phyloP scores from a whole-genome alignment of 2,113 vertebrate species.

The Danio rerio region DNA sequence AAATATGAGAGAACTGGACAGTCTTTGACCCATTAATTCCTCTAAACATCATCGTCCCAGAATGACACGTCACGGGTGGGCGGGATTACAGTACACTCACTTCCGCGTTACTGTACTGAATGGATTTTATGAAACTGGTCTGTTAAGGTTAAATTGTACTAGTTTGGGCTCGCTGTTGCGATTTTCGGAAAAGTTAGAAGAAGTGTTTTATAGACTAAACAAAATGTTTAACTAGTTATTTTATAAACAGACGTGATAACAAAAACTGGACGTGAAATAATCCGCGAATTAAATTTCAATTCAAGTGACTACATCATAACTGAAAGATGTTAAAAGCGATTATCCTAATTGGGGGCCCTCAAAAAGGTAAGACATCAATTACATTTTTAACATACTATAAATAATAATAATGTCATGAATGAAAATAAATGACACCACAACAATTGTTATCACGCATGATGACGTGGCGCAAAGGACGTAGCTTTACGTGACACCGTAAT shows the following conservation, averaged over 20 bases:
- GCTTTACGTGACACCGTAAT: not conserved
- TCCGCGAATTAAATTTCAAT: not conserved
- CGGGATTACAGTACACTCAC: not conserved
- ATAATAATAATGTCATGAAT: not conserved
- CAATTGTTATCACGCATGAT: constrained; percentile 6
- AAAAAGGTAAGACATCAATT: constrained; percentile 85
- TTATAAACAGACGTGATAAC: not conserved
- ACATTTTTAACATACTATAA: not conserved
- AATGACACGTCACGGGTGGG: not conserved
- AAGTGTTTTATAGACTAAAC: not conserved
- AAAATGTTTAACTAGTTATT: not conserved
- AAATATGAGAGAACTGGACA: not conserved
- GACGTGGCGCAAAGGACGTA: constrained; percentile 53
- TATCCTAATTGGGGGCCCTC: constrained; percentile 93
- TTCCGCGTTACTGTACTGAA: constrained; percentile 45
- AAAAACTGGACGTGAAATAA: not conserved
- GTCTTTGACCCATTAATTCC: not conserved
- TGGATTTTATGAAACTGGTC: not conserved
- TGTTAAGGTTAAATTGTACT: not conserved
- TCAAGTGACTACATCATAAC: not conserved
- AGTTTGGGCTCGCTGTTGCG: not conserved
- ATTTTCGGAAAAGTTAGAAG: not conserved
- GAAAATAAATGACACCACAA: not conserved
- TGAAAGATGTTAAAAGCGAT: constrained; percentile 90
- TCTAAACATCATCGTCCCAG: not conserved